Conservation (phyloP, 2,888 invertebrate genomes). For the Lepidocyrtoides sp. region DNA sequence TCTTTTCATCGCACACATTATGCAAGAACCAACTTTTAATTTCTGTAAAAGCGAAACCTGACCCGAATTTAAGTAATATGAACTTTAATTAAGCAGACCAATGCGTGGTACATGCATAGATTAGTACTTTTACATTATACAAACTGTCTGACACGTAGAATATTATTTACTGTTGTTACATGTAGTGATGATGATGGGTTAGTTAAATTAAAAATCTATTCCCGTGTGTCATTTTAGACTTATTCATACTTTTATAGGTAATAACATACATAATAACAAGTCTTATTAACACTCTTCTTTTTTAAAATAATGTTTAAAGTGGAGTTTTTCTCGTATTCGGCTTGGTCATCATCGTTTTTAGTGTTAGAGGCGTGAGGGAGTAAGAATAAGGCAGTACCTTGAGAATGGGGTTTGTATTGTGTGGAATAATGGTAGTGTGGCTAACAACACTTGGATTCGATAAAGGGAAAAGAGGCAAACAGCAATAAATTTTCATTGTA, state of each 20-base stretch:
- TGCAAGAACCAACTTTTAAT: neutral
- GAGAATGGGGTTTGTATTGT: no score
- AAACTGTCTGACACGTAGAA: no score
- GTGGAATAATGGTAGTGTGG: neutral
- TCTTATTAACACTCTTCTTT: constrained; percentile 35
- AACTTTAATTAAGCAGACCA: constrained; percentile 16
- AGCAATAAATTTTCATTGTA: constrained; percentile 56
- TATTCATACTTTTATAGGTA: constrained; percentile 1
- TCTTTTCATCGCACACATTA: neutral
- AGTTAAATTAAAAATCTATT: constrained; percentile 48
- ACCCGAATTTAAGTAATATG: neutral
- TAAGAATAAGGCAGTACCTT: no score
- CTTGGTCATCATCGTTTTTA: neutral
- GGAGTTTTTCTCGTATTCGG: neutral
- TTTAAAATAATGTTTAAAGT: neutral
- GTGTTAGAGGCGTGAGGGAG: no score
- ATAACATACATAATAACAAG: constrained; percentile 17
- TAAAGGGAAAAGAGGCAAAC: neutral
- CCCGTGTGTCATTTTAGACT: constrained; percentile 25
- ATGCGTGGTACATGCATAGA: no score
- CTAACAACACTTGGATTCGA: neutral
- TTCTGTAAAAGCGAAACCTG: neutral
- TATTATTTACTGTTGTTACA: constrained; percentile 8
- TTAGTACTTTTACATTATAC: no score
- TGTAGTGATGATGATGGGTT: constrained; percentile 21